These are phyloP conservation scores for Oegoconia quadripuncta DNA, from an alignment of 2,888 invertebrate genomes.

Conservation along the genomic window DNA sequence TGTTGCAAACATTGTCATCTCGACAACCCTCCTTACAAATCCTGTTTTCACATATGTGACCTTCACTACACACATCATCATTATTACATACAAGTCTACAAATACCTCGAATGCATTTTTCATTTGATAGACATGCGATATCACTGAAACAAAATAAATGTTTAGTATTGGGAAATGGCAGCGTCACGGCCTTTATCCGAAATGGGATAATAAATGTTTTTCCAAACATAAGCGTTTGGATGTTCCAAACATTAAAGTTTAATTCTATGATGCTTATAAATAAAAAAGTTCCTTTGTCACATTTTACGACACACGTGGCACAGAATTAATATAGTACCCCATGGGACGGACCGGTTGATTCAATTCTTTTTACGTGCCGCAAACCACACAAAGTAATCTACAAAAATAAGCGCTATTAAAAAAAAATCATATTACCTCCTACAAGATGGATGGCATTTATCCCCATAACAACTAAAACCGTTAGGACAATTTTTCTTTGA, in stretches of 20 bases:
- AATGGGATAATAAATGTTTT: neutral
- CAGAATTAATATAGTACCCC: too few relatives aligned
- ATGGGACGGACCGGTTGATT: too few relatives aligned
- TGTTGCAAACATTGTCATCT: constrained; percentile 88
- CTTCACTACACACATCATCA: constrained; percentile 87
- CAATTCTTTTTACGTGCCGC: too few relatives aligned
- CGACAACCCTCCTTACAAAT: constrained; percentile 93
- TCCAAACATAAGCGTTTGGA: too few relatives aligned
- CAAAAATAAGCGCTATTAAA: constrained; percentile 6
- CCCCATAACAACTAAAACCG: constrained; percentile 87
- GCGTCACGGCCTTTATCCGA: neutral
- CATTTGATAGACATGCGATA: constrained; percentile 89
- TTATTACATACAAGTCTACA: constrained; percentile 93
- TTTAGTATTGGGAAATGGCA: neutral
- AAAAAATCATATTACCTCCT: constrained; percentile 76
- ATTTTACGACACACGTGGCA: too few relatives aligned
- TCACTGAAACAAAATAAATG: constrained; percentile 78
- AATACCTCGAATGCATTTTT: constrained; percentile 89
- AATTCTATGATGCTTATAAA: too few relatives aligned
- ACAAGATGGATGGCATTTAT: constrained; percentile 87
- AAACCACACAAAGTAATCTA: too few relatives aligned
- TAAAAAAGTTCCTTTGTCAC: too few relatives aligned
- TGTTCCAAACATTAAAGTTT: too few relatives aligned
- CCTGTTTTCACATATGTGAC: constrained; percentile 92
- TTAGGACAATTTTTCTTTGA: constrained; percentile 83